Conservation (phyloP, 2,113 vertebrate species). For the Callipepla squamata region DNA sequence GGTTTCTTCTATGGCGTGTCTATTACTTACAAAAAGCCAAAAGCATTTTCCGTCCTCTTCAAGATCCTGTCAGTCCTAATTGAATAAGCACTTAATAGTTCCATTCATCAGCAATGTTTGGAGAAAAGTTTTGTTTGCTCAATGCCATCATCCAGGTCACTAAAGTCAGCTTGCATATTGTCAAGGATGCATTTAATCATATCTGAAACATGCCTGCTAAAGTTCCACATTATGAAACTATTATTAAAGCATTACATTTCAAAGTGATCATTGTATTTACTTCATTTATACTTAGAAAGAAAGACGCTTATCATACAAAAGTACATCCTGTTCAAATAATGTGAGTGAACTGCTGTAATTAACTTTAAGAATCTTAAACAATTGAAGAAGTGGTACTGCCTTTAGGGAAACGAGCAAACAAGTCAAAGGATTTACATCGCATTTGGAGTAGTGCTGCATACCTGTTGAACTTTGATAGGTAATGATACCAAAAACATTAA, state of each 20-base stretch:
- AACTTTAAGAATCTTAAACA: constrained; percentile 38
- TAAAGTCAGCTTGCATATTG: not conserved
- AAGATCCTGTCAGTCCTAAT: not conserved
- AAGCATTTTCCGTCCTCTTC: not conserved
- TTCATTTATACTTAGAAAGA: constrained; percentile 58
- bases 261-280: constrained; percentile 49
- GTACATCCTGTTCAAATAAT: constrained; percentile 18
- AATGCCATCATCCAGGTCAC: not conserved
- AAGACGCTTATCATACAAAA: constrained; percentile 27
- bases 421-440: not conserved
- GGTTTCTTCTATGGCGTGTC: not conserved
- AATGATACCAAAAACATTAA: constrained; percentile 14
- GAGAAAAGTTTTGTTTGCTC: not conserved
- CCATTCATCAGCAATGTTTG: not conserved
- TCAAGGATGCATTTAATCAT: not conserved
- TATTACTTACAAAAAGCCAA: not conserved
- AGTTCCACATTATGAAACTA: not conserved
- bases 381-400: constrained; percentile 1
- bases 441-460: constrained; percentile 1
- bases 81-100: not conserved
- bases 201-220: too few relatives aligned
- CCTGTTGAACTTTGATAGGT: not conserved
- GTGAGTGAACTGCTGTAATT: constrained; percentile 58
- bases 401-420: constrained; percentile 49
- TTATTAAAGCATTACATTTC: constrained; percentile 24